Evolutionary conservation across 2,888 invertebrate genomes (phyloP).

Genomic region (Eutolmus rufibarbis): DNA sequence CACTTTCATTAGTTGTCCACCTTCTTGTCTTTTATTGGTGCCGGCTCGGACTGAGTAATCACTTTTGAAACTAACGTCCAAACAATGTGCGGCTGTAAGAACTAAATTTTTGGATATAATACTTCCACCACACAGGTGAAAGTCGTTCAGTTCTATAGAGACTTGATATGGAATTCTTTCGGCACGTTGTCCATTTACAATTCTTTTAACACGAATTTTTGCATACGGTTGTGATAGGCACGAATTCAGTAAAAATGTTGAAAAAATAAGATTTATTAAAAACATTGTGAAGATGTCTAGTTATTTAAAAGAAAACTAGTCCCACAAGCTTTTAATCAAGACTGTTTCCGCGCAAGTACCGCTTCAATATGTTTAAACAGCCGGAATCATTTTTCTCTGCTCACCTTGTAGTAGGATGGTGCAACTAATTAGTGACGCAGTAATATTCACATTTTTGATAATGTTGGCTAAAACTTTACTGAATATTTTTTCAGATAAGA

Average conservation of each 20-base stretch:
- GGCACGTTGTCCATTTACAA: background rate
- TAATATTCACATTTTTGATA: background rate
- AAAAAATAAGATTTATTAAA: background rate
- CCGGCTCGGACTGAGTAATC: background rate
- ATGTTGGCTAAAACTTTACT: too few species aligned
- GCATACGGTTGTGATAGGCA: background rate
- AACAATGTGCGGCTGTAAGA: background rate
- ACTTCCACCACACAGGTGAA: background rate
- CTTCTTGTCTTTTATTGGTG: background rate
- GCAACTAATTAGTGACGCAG: background rate
- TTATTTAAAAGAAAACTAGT: background rate
- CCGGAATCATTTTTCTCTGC: background rate
- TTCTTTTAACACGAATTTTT: background rate
- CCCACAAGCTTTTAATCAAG: background rate
- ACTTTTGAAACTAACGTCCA: too few species aligned
- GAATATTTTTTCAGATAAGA: too few species aligned
- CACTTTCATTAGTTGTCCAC: background rate
- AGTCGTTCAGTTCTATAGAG: background rate
- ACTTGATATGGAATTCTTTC: background rate
- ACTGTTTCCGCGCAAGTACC: background rate
- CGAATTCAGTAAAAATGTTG: background rate
- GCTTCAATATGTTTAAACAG: background rate
- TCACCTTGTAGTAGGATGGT: background rate
- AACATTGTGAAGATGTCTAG: background rate
- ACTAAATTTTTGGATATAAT: background rate